phyloP scores from a whole-genome alignment of 2,888 invertebrate genomes.

The Tachina fera region DNA sequence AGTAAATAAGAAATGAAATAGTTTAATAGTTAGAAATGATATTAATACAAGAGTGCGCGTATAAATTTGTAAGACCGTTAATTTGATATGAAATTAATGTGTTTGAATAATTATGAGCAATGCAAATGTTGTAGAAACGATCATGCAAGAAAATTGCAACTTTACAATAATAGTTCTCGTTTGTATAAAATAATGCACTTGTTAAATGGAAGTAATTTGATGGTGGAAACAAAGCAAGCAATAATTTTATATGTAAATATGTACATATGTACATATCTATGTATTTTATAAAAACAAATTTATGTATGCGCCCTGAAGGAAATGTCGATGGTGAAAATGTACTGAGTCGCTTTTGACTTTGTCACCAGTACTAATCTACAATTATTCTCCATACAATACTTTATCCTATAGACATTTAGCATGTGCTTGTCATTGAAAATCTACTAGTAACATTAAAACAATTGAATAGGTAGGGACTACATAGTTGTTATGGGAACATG shows the following conservation, averaged over 20 bases:
- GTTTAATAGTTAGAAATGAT: slow-evolving; percentile 33
- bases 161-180: not conserved
- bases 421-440: no score
- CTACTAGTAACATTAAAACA: no score
- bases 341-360: no score
- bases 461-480: no score
- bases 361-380: no score
- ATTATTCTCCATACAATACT: no score
- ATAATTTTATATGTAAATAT: not conserved
- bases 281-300: not conserved
- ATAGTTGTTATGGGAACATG: no score
- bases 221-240: slow-evolving; percentile 18
- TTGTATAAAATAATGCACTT: slow-evolving; percentile 2
- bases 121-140: not conserved
- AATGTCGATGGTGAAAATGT: no score
- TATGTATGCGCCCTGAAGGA: not conserved
- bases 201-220: slow-evolving; percentile 25
- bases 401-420: no score
- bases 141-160: not conserved
- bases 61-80: slow-evolving; percentile 14
- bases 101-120: not conserved
- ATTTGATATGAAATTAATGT: slow-evolving; percentile 27
- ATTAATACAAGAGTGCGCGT: slow-evolving; percentile 26
- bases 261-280: not conserved
- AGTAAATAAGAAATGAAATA: slow-evolving; percentile 44